Conservation (phyloP, 2,888 invertebrate genomes). For the Xylota sylvarum region DNA sequence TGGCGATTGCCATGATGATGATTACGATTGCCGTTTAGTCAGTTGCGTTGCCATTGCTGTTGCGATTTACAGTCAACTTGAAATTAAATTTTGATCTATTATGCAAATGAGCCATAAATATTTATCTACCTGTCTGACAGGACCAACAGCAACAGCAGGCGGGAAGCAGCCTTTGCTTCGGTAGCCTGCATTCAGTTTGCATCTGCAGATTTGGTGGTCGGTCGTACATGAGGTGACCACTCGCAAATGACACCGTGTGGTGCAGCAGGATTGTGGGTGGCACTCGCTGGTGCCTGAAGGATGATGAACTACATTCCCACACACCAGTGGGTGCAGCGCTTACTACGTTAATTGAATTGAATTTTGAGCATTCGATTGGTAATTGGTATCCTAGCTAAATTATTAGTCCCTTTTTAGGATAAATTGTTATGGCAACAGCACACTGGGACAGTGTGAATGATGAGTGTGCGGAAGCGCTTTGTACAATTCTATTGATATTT, state of each 20-base stretch:
- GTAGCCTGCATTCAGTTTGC: too few relatives aligned
- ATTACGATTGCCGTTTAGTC: slow-evolving; percentile 65
- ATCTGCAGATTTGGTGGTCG: slow-evolving; percentile 19
- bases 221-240: slow-evolving; percentile 12
- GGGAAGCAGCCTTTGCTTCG: slow-evolving; percentile 1
- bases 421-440: slow-evolving; percentile 32
- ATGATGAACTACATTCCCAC: slow-evolving; percentile 7
- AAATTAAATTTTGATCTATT: slow-evolving; percentile 77
- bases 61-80: slow-evolving; percentile 69
- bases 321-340: background rate
- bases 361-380: slow-evolving; percentile 58
- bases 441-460: background rate
- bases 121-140: slow-evolving; percentile 73
- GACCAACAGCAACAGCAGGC: slow-evolving; percentile 9
- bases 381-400: slow-evolving; percentile 50
- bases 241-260: background rate
- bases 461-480: background rate
- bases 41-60: slow-evolving; percentile 24
- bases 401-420: slow-evolving; percentile 37
- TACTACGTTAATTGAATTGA: slow-evolving; percentile 62
- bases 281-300: slow-evolving; percentile 22
- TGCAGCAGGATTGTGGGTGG: background rate
- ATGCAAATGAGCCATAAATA: slow-evolving; percentile 77
- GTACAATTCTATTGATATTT: background rate
- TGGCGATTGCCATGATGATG: slow-evolving; percentile 40